These are phyloP conservation scores for Pempheris klunzingeri DNA, from an alignment of 2,797 vertebrate species.

Conservation along the genomic window DNA sequence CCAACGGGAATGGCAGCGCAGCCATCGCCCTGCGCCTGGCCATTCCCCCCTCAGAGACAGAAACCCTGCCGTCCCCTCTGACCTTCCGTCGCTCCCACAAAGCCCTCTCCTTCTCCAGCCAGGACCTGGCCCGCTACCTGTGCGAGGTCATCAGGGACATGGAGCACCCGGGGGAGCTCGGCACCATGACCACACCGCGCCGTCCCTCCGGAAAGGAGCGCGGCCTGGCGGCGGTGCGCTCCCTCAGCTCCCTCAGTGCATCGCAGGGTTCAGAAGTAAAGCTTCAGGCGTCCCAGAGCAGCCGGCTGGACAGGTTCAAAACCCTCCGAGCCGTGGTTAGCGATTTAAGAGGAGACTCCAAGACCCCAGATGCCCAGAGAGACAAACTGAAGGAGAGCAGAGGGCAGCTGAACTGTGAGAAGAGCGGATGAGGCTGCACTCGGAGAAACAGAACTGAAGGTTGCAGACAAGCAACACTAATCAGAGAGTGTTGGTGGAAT, in stretches of 20 bases:
- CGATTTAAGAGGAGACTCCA: conserved; percentile 79
- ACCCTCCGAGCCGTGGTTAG: conserved; percentile 83
- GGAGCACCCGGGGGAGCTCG: conserved; percentile 76
- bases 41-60: conserved; percentile 72
- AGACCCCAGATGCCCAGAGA: conserved; percentile 68
- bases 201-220: conserved; percentile 85
- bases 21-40: conserved; percentile 82
- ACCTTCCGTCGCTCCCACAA: conserved; percentile 79
- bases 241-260: conserved; percentile 87
- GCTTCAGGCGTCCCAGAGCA: conserved; percentile 74
- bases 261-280: conserved; percentile 78
- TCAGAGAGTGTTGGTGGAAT: conserved; percentile 51
- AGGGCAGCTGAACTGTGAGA: conserved; percentile 79
- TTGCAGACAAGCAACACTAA: conserved; percentile 51
- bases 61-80: conserved; percentile 77
- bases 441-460: conserved; percentile 50
- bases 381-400: conserved; percentile 80
- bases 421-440: conserved; percentile 71
- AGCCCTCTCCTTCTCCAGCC: conserved; percentile 82
- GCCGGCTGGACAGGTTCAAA: conserved; percentile 88
- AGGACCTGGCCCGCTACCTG: conserved; percentile 86
- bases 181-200: conserved; percentile 82
- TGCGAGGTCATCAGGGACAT: conserved; percentile 86
- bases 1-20: conserved; percentile 68
- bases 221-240: conserved; percentile 83